phyloP scores from a whole-genome alignment of 2,888 invertebrate genomes.

The Sphecodes monilicornis region DNA sequence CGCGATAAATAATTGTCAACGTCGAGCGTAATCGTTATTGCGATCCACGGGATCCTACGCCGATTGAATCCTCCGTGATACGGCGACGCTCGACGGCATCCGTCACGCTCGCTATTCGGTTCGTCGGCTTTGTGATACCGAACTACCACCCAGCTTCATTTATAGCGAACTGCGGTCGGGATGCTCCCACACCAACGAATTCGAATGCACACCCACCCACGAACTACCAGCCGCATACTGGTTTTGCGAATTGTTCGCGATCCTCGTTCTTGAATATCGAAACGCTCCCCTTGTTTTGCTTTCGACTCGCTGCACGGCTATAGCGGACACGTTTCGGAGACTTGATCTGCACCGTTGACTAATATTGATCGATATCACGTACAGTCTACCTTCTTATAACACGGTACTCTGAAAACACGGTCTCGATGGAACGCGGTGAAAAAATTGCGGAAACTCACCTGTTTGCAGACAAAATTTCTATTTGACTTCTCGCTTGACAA shows the following conservation, averaged over 20 bases:
- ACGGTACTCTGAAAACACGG: neutral
- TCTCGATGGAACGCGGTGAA: too few species aligned
- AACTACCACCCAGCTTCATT: neutral
- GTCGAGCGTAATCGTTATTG: constrained; percentile 61
- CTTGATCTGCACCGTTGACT: neutral
- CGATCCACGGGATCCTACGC: constrained; percentile 45
- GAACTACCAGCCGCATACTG: neutral
- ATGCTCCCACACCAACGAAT: neutral
- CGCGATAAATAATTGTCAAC: constrained; percentile 70
- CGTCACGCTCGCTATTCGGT: neutral
- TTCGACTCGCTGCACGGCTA: neutral
- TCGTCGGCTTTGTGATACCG: neutral
- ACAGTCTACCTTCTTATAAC: neutral
- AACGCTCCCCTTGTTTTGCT: neutral
- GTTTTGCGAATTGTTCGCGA: constrained; percentile 2
- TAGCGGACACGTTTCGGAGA: neutral
- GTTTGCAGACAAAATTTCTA: too few species aligned
- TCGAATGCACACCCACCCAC: neutral
- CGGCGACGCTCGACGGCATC: constrained; percentile 12
- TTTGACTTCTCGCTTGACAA: too few species aligned
- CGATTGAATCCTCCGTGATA: constrained; percentile 57
- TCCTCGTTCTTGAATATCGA: neutral
- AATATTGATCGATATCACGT: neutral
- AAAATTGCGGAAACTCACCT: neutral
- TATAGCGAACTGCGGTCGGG: constrained; percentile 12